Base-by-base conservation (phyloP, 1,140 invertebrate species). In the Galleria mellonella region DNA sequence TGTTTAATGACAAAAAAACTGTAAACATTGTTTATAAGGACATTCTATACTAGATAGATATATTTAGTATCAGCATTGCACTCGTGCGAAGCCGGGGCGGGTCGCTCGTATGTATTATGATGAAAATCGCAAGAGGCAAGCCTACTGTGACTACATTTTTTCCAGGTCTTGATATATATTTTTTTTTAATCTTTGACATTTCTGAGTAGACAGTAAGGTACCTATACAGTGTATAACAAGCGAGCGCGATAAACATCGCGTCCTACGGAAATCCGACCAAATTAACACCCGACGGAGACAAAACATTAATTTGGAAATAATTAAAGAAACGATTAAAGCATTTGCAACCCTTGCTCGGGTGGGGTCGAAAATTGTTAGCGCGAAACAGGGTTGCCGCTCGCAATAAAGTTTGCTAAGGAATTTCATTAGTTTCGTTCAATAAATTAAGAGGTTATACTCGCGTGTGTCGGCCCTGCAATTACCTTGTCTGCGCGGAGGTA, bases 351-450 rank as follows among this genome's bases (percentile, higher is more conserved):
- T 65, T 51, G 61, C 51, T 44, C 36, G 47, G 53, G 51, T 33
- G 51, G 33, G 55, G 62, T 61, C 65, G 68, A 73, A 83, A 83
- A 72, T 77, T 82, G 71, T 72, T 74, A 68, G 61, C 67, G 17
- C 17, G 47, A 62, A 65, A 70, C 67, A 81, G 74, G 76, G 74
- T 51, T 84, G 76, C 71, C 74, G 68, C 70, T 43, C 43, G 70
- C 70, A 75, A 76, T 84, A 83, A 84, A 83, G 58, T 83, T 75
- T 65, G 61, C 68, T 64, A 54, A 64, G 78, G 81, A 85, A 85
- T 85, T 85, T 85, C 81, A 85, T 85, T 85, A 85, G 78, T 83
- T 85, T 78, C 64, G 65, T 85, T 79, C 75, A 82, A 85, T 85
- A 85, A 85, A 85, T 85, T 85, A 85, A 85, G 76, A 75, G 73